Base-by-base conservation (phyloP, 2,113 vertebrate species). In the Ailuropoda melanoleuca region DNA sequence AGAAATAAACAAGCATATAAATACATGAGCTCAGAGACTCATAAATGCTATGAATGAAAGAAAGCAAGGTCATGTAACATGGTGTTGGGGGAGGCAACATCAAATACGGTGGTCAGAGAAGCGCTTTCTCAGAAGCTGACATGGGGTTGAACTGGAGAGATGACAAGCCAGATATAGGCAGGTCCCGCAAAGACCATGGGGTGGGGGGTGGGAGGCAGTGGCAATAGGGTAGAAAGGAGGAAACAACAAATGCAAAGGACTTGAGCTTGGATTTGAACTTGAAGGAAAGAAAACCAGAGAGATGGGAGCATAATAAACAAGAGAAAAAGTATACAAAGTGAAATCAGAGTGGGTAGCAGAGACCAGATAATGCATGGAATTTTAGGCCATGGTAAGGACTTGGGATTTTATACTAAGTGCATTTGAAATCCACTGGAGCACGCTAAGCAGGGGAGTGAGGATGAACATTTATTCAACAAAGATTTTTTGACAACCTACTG, bases 151-250 rank as follows among this genome's bases (percentile, higher is more conserved):
- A 34, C 60, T 78, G 23, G 12, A 60, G 31, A 37, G 43, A 68
- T 2, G 24, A 66, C 48, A 77, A 85, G 46, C 17, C 39, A 68
- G 6, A 58, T 68, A 10, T 34, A 13, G 29, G 37, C 43, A 26
- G 46, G 58, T 66, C 21, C 70, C 53, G 64, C 43, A 77, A 75
- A 70, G n/a, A 46, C 31, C 8, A 34, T 37, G 18, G 17, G 34
- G 18, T 19, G 3, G 8, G 66, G 66, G 2, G 1, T 6, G 17
- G 24, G 15, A 29, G 2, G 26, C 43, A 0, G n/a, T 26, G 50
- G 29, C 34, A 37, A 34, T 68, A 68, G 66, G 1, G 12, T 18
- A 39, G 39, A 53, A 62, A 39, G 7, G 60, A 78, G 37, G 10
- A 18, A 46, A 8, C 0, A n/a, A 15, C 50, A 15, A 0, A 26